phyloP scores from a whole-genome alignment of 2,888 invertebrate genomes.

The Schizaphis graminum region DNA sequence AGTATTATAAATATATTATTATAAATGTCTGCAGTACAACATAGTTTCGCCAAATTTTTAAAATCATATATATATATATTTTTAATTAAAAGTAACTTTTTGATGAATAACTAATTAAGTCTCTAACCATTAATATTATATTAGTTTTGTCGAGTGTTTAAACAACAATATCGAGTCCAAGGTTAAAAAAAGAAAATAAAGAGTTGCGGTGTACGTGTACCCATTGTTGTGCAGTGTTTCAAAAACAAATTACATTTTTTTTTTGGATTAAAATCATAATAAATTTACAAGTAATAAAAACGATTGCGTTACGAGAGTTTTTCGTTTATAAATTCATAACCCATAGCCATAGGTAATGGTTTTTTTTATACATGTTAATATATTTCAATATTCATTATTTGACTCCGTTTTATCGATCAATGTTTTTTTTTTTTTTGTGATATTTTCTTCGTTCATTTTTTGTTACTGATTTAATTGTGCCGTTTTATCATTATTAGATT shows the following conservation, averaged over 20 bases:
- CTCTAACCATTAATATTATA: slow-evolving; percentile 61
- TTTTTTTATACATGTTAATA: neutral
- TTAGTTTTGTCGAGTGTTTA: slow-evolving; percentile 47
- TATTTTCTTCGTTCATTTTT: neutral
- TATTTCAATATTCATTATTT: slow-evolving; percentile 44
- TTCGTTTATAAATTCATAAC: slow-evolving; percentile 53
- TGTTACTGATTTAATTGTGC: slow-evolving; percentile 6
- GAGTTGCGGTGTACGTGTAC: neutral
- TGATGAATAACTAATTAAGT: slow-evolving; percentile 61
- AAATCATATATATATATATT: slow-evolving; percentile 30
- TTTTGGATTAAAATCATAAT: slow-evolving; percentile 51
- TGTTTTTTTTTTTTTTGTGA: neutral
- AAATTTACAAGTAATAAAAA: slow-evolving; percentile 52
- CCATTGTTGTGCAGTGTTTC: slow-evolving; percentile 10
- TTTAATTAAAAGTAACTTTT: slow-evolving; percentile 53
- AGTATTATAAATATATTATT: slow-evolving; percentile 48
- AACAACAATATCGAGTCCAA: slow-evolving; percentile 49
- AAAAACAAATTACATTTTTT: slow-evolving; percentile 55
- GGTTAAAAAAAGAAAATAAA: slow-evolving; percentile 45
- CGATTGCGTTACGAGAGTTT: slow-evolving; percentile 14
- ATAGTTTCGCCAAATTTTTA: slow-evolving; percentile 39
- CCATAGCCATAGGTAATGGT: slow-evolving; percentile 28
- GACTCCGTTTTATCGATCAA: neutral
- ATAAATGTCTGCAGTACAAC: slow-evolving; percentile 18
- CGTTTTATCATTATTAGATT: slow-evolving; percentile 3